A percentile compares a stretch with the other conserved stretches of the same genome.
Conservation (phyloP, 2,797 vertebrate genomes). For the Sebastes miniatus region DNA sequence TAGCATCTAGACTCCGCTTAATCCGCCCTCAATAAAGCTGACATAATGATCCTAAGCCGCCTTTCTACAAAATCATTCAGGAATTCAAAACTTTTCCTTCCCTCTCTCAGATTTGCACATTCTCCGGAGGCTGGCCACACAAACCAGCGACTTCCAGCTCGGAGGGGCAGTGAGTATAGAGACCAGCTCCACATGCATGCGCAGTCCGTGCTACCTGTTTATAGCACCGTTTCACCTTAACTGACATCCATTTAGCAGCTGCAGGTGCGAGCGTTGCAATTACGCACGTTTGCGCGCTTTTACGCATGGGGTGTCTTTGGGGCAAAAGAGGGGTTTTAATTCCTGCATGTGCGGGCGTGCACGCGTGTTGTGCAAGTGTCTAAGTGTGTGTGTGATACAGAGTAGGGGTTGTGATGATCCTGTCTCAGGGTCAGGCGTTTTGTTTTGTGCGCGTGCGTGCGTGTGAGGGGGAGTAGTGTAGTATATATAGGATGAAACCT, state of each 20-base stretch:
- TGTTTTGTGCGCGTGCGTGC: conserved; percentile 32
- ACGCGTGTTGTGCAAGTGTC: neutral
- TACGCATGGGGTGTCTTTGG: conserved; percentile 15
- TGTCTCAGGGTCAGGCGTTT: conserved; percentile 40
- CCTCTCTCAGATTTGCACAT: conserved; percentile 84
- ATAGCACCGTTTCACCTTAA: conserved; percentile 13
- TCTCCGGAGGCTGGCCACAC: conserved; percentile 84
- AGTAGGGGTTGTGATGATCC: conserved; percentile 51
- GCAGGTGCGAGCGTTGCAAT: neutral
- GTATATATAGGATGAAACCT: conserved; percentile 82
- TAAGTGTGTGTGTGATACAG: conserved; percentile 37
- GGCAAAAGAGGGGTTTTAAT: neutral
- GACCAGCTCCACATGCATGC: conserved; percentile 30
- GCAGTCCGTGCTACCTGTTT: conserved; percentile 15
- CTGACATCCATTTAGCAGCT: neutral
- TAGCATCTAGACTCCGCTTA: conserved; percentile 92
- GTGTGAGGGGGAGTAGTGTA: conserved; percentile 59
- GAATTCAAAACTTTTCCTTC: conserved; percentile 93
- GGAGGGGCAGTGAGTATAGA: conserved; percentile 80
- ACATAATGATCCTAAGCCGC: conserved; percentile 97
- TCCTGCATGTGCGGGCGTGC: neutral
- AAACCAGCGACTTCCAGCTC: conserved; percentile 64
- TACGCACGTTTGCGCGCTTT: conserved; percentile 28
- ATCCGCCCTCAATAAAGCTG: conserved; percentile 97
- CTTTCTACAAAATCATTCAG: conserved; percentile 96